phyloP scores from a whole-genome alignment of 2,797 vertebrate genomes.

The Sandelia bainsii region DNA sequence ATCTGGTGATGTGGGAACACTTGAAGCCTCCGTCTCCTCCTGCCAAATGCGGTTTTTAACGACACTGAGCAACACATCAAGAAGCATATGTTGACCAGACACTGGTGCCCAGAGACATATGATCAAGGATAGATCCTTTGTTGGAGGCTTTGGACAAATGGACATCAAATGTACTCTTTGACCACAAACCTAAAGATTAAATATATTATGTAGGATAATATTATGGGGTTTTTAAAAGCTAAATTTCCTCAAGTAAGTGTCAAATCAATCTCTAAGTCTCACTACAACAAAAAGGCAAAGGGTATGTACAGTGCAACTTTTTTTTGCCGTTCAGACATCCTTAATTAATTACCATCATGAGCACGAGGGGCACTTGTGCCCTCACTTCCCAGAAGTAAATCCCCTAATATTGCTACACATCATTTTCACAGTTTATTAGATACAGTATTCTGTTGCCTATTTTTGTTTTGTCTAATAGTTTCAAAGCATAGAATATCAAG shows the following conservation, averaged over 20 bases:
- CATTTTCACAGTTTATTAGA: slow-evolving; percentile 19
- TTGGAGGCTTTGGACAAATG: slow-evolving; percentile 11
- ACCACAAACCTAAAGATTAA: not conserved
- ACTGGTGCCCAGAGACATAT: slow-evolving; percentile 24
- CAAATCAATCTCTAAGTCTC: not conserved
- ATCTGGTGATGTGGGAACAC: slow-evolving; percentile 57
- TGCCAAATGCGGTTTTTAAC: slow-evolving; percentile 58
- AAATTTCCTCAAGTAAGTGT: not conserved
- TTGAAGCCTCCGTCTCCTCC: slow-evolving; percentile 44
- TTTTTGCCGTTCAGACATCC: not conserved
- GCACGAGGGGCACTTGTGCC: not conserved
- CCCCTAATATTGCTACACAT: slow-evolving; percentile 31
- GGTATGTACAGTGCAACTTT: too few species aligned
- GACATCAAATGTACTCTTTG: slow-evolving; percentile 5
- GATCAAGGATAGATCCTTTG: slow-evolving; percentile 25
- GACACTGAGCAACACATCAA: slow-evolving; percentile 51
- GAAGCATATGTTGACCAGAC: slow-evolving; percentile 46
- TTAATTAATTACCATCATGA: slow-evolving; percentile 29
- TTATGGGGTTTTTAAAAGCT: not conserved
- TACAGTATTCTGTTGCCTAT: not conserved
- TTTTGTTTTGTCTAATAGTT: not conserved
- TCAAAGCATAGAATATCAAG: not conserved
- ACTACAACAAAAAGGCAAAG: not conserved
- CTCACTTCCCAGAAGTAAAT: slow-evolving; percentile 12
- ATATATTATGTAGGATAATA: not conserved